These are phyloP conservation scores for Patiria pectinifera DNA, from an alignment of 53 echinoderm and acorn worm species.

Conservation along the genomic window DNA sequence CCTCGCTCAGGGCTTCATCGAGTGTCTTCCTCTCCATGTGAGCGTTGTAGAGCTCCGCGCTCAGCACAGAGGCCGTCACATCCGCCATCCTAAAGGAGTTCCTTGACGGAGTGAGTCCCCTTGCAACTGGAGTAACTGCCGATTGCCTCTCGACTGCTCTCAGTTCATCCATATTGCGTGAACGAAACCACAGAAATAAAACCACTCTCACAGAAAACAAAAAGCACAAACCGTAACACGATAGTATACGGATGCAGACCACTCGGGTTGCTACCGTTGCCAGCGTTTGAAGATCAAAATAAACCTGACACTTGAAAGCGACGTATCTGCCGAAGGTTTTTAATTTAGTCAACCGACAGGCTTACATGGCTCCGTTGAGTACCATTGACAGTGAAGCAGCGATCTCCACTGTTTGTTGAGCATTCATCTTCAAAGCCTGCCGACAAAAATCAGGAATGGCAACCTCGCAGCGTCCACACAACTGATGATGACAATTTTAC, in stretches of 20 bases:
- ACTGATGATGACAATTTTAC: no score
- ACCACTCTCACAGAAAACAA: not conserved
- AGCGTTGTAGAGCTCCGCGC: slow-evolving; percentile 21
- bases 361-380: not conserved
- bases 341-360: not conserved
- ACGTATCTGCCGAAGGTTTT: not conserved
- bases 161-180: slow-evolving; percentile 15
- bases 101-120: not conserved
- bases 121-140: slow-evolving; percentile 8
- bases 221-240: no score
- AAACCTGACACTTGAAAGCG: not conserved
- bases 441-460: not conserved
- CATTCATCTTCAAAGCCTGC: not conserved
- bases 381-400: not conserved
- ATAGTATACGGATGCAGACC: not conserved
- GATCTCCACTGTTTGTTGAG: not conserved
- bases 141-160: not conserved
- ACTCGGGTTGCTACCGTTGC: not conserved
- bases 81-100: slow-evolving; percentile 2
- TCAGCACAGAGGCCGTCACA: not conserved
- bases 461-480: no score
- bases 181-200: no score
- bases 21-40: slow-evolving; percentile 32
- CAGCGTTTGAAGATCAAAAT: not conserved
- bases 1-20: not conserved